These are phyloP conservation scores for Liasis olivaceus DNA, from an alignment of 2,797 vertebrate species.

Conservation along the genomic window DNA sequence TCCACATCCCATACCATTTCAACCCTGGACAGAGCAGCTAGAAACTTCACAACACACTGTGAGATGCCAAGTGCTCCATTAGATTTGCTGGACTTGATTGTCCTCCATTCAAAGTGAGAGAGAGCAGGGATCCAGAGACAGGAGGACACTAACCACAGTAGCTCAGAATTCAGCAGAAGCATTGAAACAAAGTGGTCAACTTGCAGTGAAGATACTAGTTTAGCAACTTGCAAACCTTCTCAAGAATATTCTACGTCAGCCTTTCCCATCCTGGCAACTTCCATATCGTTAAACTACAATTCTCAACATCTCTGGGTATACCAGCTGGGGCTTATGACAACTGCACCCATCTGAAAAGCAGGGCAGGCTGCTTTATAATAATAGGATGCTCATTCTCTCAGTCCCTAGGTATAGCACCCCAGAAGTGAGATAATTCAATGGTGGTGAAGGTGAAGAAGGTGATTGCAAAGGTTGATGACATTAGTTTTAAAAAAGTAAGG, in stretches of 20 bases:
- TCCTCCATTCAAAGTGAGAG: background rate
- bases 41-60: background rate
- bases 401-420: background rate
- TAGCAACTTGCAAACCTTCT: background rate
- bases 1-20: background rate
- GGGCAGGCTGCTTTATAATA: background rate
- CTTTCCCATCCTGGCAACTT: background rate
- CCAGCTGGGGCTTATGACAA: background rate
- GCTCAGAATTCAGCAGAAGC: background rate
- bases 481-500: background rate
- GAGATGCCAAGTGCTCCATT: background rate
- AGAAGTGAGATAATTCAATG: background rate
- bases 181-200: background rate
- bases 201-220: background rate
- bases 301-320: background rate
- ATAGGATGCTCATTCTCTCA: background rate
- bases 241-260: background rate
- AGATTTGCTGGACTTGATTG: too few relatives aligned
- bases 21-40: too few relatives aligned
- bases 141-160: background rate
- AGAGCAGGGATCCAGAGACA: background rate
- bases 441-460: background rate
- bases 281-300: background rate
- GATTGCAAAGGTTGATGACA: background rate
- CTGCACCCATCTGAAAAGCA: background rate